Conservation (phyloP, 1,140 invertebrate genomes). For the Battus philenor region DNA sequence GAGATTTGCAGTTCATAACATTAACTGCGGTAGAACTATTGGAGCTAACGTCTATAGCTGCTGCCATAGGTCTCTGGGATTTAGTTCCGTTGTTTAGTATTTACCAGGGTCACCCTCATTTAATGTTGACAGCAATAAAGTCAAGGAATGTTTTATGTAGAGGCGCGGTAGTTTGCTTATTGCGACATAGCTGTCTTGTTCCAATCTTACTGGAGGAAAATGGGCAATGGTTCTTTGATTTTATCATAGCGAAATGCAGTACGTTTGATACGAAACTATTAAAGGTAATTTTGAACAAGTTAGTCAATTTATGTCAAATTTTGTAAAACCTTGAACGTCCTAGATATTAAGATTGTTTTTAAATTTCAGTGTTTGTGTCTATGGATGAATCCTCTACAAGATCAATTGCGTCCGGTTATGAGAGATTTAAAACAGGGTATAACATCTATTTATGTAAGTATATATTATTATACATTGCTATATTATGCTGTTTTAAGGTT, state of each 20-base stretch:
- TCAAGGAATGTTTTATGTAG: conserved; percentile 42
- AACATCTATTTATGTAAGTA: conserved; percentile 55
- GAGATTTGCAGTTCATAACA: conserved; percentile 44
- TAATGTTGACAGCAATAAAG: conserved; percentile 46
- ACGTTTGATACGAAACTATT: conserved; percentile 53
- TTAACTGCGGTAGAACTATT: conserved; percentile 37
- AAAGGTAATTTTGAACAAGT: conserved; percentile 49
- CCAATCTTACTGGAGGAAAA: conserved; percentile 57
- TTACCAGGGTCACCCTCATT: conserved; percentile 39
- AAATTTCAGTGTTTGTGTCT: conserved; percentile 51
- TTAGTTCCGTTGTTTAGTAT: conserved; percentile 54
- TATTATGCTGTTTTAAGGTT: not conserved
- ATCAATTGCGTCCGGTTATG: conserved; percentile 55
- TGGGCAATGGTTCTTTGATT: conserved; percentile 60
- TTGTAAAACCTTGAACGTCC: no score
- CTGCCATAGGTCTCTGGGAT: conserved; percentile 55
- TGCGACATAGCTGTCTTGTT: conserved; percentile 41
- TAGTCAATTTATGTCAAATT: no score
- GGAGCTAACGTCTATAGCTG: conserved; percentile 50
- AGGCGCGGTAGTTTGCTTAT: conserved; percentile 43
- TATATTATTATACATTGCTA: not conserved
- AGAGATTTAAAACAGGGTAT: conserved; percentile 62
- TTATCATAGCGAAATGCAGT: conserved; percentile 47
- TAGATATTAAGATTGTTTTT: no score
- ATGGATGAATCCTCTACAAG: conserved; percentile 63